phyloP scores from a whole-genome alignment of 2,797 vertebrate genomes.

The Diplodus sargus region DNA sequence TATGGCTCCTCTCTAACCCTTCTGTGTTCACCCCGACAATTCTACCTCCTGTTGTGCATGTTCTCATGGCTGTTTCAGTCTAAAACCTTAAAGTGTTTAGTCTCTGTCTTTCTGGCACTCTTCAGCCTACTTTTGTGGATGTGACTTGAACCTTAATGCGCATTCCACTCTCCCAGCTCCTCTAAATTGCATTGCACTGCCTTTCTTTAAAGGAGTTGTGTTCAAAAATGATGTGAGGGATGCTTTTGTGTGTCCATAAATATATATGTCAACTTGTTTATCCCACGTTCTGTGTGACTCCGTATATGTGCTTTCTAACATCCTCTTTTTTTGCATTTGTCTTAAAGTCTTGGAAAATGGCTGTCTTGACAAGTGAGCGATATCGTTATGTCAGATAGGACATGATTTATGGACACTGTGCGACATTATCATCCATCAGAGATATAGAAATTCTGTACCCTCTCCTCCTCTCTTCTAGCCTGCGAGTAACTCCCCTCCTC shows the following conservation, averaged over 20 bases:
- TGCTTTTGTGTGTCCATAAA: slow-evolving; percentile 26
- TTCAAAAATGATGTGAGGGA: neutral
- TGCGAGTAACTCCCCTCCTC: slow-evolving; percentile 30
- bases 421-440: slow-evolving; percentile 62
- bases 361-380: slow-evolving; percentile 64
- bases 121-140: slow-evolving; percentile 30
- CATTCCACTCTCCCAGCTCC: slow-evolving; percentile 7
- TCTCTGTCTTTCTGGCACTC: slow-evolving; percentile 31
- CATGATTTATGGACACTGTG: slow-evolving; percentile 63
- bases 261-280: slow-evolving; percentile 8
- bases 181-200: slow-evolving; percentile 37
- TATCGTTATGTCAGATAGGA: slow-evolving; percentile 48
- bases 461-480: slow-evolving; percentile 22
- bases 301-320: slow-evolving; percentile 31
- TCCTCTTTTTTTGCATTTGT: slow-evolving; percentile 6
- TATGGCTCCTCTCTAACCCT: neutral
- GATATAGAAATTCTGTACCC: slow-evolving; percentile 47
- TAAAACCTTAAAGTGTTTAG: slow-evolving; percentile 6
- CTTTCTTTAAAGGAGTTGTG: slow-evolving; percentile 34
- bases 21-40: slow-evolving; percentile 1
- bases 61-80: slow-evolving; percentile 6
- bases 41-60: slow-evolving; percentile 15
- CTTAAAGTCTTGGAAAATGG: slow-evolving; percentile 42
- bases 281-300: slow-evolving; percentile 4
- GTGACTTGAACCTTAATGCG: slow-evolving; percentile 38